phyloP scores from a whole-genome alignment of 1,140 invertebrate species.

The Drosophila funebris region DNA sequence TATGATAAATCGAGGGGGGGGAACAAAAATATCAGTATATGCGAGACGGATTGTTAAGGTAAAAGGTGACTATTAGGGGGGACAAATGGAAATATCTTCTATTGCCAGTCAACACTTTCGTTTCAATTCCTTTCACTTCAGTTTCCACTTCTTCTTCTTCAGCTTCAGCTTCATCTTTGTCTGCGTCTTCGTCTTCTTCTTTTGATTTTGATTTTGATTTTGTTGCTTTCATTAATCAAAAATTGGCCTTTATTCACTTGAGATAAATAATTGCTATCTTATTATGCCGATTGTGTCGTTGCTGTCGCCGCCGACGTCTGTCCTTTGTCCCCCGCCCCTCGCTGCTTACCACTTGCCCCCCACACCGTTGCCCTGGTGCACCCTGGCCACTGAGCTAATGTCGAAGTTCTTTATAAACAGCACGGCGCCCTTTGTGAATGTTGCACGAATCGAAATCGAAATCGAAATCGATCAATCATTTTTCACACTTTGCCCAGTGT shows the following conservation, averaged over 20 bases:
- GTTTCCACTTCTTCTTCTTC: neutral
- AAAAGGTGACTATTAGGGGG: conserved; percentile 15
- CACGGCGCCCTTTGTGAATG: conserved; percentile 62
- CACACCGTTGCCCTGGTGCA: no score
- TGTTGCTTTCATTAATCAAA: conserved; percentile 77
- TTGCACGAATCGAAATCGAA: conserved; percentile 47
- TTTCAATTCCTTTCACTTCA: conserved; percentile 69
- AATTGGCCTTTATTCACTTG: conserved; percentile 56
- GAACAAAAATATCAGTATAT: neutral
- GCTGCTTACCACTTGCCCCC: neutral
- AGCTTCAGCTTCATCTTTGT: neutral
- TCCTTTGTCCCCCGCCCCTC: conserved; percentile 2
- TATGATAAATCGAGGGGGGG: neutral
- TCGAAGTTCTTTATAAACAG: conserved; percentile 71
- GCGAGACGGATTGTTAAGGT: conserved; percentile 1
- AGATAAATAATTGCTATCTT: conserved; percentile 80
- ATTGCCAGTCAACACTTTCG: conserved; percentile 74
- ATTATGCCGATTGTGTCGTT: conserved; percentile 79
- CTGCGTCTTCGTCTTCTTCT: neutral
- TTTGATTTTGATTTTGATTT: neutral
- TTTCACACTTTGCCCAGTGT: conserved; percentile 66
- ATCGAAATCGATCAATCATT: conserved; percentile 75
- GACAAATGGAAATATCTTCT: conserved; percentile 63
- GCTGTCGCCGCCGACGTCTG: conserved; percentile 60
- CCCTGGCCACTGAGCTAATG: neutral